phyloP scores from a whole-genome alignment of 2,113 vertebrate genomes.

The Plecturocebus donacophilus region DNA sequence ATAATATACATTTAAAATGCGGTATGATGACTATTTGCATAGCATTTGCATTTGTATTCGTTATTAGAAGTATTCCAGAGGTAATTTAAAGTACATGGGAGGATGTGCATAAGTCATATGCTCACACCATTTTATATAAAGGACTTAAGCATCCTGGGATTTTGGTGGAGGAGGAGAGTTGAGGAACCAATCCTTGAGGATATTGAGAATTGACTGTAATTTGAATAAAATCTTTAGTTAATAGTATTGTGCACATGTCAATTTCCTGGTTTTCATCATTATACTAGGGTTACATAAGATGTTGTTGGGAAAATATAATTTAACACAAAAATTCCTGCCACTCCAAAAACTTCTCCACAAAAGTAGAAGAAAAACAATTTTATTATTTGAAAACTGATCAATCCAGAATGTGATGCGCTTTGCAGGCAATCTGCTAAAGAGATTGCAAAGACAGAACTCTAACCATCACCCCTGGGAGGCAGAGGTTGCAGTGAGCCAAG shows the following conservation, averaged over 20 bases:
- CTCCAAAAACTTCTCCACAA: not conserved
- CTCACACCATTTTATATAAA: not conserved
- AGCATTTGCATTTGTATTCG: not conserved
- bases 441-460: no score
- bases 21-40: not conserved
- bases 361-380: not conserved
- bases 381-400: no score
- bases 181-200: not conserved
- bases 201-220: not conserved
- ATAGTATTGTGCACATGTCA: not conserved
- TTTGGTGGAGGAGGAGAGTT: not conserved
- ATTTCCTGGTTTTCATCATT: not conserved
- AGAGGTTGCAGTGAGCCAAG: not conserved
- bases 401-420: no score
- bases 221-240: not conserved
- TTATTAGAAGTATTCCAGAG: not conserved
- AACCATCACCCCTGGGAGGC: no score
- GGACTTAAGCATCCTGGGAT: not conserved
- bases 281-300: not conserved
- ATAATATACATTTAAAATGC: not conserved
- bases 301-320: not conserved
- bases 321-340: not conserved
- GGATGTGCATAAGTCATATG: not conserved
- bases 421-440: no score
- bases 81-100: not conserved